Base-by-base conservation (phyloP, 2,797 vertebrate genomes). In the Pyrocephalus nanus region DNA sequence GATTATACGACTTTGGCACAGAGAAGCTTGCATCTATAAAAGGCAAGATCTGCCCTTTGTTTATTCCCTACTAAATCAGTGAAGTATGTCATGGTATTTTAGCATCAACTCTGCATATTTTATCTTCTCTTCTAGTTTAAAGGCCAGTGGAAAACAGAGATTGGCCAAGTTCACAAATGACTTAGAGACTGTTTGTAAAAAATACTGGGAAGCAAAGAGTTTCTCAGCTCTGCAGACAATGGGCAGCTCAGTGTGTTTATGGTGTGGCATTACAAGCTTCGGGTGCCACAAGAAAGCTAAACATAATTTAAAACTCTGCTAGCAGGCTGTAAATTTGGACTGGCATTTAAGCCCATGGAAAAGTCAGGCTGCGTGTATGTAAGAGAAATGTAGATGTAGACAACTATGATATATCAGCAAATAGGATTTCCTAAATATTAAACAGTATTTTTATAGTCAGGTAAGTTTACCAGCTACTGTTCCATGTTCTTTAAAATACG, bases 41-140 rank as follows among this genome's bases (percentile, higher is more conserved):
- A 98, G 97, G 97, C 94, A 97, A 96, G 95, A 94, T 97, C 93
- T 96, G 83, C 89, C 93, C 90, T 97, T 96, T 97, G 95, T 97
- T 97, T 97, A 97, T 96, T 96, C 93, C 50, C 92, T 95, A 80
- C 91, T 96, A 97, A 97, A 97, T 95, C 94, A 95, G 72, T 71
- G 85, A 96, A 96, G 88, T 89, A 91, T 97, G 96, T 93, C 74
- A 71, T 92, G 93, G 96, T 89, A 84, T 97, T 96, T 97, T 93
- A 97, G 96, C 89, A 97, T 94, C 90, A 93, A 92, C 92, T 96
- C 94, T 92, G 89, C 85, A 75, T 96, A 92, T 95, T 97, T 97
- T 95, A 88, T 96, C 94, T 95, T 97, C 62, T 65, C 34, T 65
- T 84, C 53, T 82, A 77, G 62, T 94, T 88, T 86, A 90, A 9